A percentile compares a stretch with the other conserved stretches of the same genome.
These are phyloP conservation scores for Meandrusa payeni DNA, from an alignment of 2,888 invertebrate genomes.

Conservation along the genomic window DNA sequence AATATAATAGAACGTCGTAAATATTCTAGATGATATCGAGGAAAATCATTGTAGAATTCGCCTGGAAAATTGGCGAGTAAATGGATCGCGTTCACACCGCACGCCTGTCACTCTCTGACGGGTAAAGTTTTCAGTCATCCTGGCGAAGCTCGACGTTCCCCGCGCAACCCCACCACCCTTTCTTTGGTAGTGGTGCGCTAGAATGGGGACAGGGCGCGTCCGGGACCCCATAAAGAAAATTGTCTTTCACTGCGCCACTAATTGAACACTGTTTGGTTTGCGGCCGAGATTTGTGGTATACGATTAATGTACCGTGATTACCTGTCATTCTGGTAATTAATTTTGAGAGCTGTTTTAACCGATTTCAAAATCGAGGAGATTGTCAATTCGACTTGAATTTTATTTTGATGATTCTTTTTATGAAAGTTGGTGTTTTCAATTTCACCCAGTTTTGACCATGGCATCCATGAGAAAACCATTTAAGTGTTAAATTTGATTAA, in stretches of 20 bases:
- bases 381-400: too few species aligned
- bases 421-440: too few species aligned
- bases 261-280: conserved; percentile 70
- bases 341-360: too few species aligned
- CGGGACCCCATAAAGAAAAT: conserved; percentile 69
- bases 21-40: too few species aligned
- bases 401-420: too few species aligned
- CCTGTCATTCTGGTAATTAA: conserved; percentile 9
- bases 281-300: conserved; percentile 43
- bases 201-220: conserved; percentile 76
- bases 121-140: conserved; percentile 49
- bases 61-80: conserved; percentile 25
- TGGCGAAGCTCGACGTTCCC: conserved; percentile 39
- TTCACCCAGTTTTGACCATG: too few species aligned
- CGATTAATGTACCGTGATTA: conserved; percentile 27
- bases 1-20: too few species aligned
- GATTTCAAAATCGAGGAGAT: too few species aligned
- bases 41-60: conserved; percentile 1
- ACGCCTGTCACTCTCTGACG: conserved; percentile 54
- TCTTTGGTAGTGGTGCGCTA: conserved; percentile 46
- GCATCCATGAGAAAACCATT: too few species aligned
- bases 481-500: too few species aligned
- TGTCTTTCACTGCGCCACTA: conserved; percentile 60
- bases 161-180: conserved; percentile 35
- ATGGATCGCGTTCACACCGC: conserved; percentile 28